Percentiles rank a stretch among this genome's conserved stretches.
These are phyloP conservation scores for Drosophila mulleri DNA, from an alignment of 2,888 invertebrate genomes.

Conservation along the genomic window DNA sequence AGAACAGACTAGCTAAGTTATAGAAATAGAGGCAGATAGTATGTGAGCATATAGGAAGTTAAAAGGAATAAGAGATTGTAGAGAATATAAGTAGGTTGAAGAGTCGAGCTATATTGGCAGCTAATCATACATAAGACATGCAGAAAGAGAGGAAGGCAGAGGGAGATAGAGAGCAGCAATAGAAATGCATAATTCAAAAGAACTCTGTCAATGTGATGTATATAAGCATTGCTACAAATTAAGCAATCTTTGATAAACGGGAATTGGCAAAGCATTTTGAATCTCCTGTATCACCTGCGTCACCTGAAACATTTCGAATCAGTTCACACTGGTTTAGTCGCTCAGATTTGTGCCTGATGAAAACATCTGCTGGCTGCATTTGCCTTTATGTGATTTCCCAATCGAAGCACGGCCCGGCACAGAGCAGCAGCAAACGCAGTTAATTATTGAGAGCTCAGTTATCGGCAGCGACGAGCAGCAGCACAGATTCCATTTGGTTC, in stretches of 20 bases:
- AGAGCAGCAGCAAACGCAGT: conserved; percentile 50
- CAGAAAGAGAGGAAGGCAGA: background rate
- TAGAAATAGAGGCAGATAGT: no score
- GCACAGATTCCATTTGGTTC: conserved; percentile 33
- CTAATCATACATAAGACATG: background rate
- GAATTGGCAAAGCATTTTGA: background rate
- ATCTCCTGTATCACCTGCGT: background rate
- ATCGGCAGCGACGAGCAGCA: conserved; percentile 49
- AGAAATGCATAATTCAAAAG: background rate
- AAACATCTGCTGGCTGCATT: background rate
- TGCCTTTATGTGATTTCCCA: conserved; percentile 14
- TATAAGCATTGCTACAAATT: background rate
- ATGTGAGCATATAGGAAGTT: no score
- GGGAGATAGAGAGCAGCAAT: no score
- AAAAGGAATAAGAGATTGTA: background rate
- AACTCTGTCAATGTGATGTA: no score
- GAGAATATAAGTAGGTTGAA: background rate
- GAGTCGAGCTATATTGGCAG: background rate
- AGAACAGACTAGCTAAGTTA: no score
- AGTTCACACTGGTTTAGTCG: background rate
- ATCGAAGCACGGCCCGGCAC: conserved; percentile 2
- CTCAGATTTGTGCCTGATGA: conserved; percentile 8
- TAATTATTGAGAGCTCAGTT: conserved; percentile 69
- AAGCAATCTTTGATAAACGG: background rate
- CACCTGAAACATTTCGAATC: background rate